Base-by-base conservation (phyloP, 2,888 invertebrate species). In the Pardosa pseudoannulata region DNA sequence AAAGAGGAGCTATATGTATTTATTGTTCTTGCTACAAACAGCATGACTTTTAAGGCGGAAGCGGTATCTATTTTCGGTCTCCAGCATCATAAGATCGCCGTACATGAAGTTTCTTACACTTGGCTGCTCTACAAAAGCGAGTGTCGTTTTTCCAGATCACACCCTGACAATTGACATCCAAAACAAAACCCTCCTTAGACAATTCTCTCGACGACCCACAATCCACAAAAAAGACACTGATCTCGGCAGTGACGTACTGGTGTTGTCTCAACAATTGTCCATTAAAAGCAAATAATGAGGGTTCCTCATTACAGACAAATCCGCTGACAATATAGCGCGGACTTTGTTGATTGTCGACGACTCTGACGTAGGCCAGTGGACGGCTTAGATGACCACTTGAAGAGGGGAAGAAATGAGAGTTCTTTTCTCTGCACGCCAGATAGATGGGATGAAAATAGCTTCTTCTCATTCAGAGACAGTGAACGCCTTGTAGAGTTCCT, bases 391-490 rank as follows among this genome's bases (percentile, higher is more conserved):
- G 56, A 56, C 56, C 56, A 56, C 56, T 56, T 56, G 56, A 56
- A 23, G 56, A 56, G 9, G 9, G 16, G 11, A 16, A 56, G 23
- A 56, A 23, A 56, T 9, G 46, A 56, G 23, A 56, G 3, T 19
- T 23, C 11, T 23, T 56, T 56, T 56, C 56, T 56, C 56, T 7
- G 5, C 11, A 23, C 41, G 64, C 72, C 72, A 80, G 65, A 80
- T 80, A 80, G 73, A 46, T 32, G 50, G 16, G 79, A 79, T 79
- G 72, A 64, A 80, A 80, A 80, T 80, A 80, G 73, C 72, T 41
- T 70, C 29, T 50, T 71, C 79, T 79, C 71, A 28, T 2, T 1
- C 46, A 13, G 16, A 73, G 64, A 79, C 72, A 80, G 65, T 46
- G 50, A 28, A 19, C 39, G 64, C 71, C 39, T 79, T 79, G 79